Evolutionary conservation across 2,888 invertebrate species (phyloP).

Genomic region (Leptopilina drosophilae): DNA sequence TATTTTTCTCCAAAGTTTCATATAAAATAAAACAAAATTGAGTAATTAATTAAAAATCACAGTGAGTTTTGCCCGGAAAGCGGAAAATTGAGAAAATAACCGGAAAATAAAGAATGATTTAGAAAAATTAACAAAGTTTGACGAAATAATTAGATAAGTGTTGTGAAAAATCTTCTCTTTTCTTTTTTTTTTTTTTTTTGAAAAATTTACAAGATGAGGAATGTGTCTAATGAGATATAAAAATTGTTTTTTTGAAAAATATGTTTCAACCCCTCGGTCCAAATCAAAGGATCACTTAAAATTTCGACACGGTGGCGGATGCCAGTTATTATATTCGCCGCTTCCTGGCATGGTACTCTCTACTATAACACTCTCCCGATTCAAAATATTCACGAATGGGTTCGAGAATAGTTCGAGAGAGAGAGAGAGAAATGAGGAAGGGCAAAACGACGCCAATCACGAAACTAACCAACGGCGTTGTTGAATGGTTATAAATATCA

Average conservation of each 20-base stretch:
- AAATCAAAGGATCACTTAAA: conserved; percentile 36
- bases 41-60: no score
- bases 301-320: conserved; percentile 33
- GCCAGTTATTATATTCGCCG: conserved; percentile 20
- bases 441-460: conserved; percentile 27
- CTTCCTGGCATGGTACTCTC: conserved; percentile 17
- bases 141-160: no score
- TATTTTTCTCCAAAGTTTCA: no score
- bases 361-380: not conserved
- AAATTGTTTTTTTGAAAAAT: not conserved
- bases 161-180: no score
- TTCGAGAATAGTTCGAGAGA: conserved; percentile 44
- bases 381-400: conserved; percentile 45
- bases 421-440: conserved; percentile 22
- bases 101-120: no score
- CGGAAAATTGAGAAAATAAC: no score
- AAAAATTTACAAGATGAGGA: no score
- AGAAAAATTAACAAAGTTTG: no score
- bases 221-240: not conserved
- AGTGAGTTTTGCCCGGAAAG: no score
- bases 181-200: no score
- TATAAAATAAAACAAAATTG: no score
- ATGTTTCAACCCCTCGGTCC: conserved; percentile 3
- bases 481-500: conserved; percentile 72
- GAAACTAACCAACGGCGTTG: conserved; percentile 48